Conservation (phyloP, 2,113 vertebrate species). For the Physeter macrocephalus region DNA sequence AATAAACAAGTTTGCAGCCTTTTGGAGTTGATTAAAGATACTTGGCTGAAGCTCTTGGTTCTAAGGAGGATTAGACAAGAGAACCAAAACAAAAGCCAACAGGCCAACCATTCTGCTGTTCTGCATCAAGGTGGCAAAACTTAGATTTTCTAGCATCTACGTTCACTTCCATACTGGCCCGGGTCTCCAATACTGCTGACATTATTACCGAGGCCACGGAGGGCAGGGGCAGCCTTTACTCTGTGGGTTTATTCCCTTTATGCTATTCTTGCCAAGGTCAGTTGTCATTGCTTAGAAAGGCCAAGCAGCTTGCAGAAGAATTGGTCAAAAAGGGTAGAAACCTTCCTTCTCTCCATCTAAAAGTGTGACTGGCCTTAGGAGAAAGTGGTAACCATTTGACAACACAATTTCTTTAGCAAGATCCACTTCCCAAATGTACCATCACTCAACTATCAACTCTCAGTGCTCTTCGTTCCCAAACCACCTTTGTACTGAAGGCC, state of each 20-base stretch:
- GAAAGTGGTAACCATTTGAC: background rate
- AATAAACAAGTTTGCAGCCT: constrained; percentile 2
- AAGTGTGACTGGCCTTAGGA: background rate
- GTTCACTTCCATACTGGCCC: background rate
- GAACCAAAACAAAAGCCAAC: constrained; percentile 1
- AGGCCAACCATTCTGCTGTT: background rate
- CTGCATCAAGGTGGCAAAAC: background rate
- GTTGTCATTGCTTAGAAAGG: background rate
- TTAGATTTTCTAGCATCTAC: background rate
- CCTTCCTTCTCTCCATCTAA: background rate
- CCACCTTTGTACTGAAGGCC: background rate
- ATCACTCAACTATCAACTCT: background rate
- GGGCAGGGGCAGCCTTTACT: background rate
- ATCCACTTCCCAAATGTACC: background rate
- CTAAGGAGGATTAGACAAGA: background rate
- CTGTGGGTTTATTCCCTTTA: background rate
- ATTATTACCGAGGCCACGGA: background rate
- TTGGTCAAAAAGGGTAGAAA: background rate
- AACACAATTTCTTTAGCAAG: background rate
- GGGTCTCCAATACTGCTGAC: background rate
- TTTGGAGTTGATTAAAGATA: background rate
- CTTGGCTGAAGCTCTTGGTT: background rate
- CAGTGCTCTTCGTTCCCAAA: background rate
- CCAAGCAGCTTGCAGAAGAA: background rate
- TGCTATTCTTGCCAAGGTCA: background rate